Evolutionary conservation across 64 coral and sea anemone species (phyloP).

Genomic region (Trachythela sp.): DNA sequence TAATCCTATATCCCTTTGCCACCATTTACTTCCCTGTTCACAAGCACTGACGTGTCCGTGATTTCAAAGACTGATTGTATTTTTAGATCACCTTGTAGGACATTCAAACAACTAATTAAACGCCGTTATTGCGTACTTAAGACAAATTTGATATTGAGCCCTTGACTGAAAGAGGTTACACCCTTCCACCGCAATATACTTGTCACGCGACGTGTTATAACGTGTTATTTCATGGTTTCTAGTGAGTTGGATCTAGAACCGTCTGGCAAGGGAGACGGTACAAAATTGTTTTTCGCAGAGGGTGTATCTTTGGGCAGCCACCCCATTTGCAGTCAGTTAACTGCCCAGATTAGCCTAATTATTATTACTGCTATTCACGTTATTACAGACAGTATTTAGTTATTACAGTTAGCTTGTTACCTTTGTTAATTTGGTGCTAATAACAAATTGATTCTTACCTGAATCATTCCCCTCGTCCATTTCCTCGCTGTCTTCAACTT

Average conservation of each 20-base stretch:
- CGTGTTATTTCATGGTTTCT: background rate
- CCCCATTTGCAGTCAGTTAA: too few species aligned
- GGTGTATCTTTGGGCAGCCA: too few species aligned
- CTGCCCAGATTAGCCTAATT: too few species aligned
- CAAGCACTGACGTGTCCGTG: background rate
- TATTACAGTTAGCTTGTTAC: too few species aligned
- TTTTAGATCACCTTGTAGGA: slow-evolving; percentile 1
- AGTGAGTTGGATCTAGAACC: too few species aligned
- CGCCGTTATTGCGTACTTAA: background rate
- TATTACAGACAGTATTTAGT: too few species aligned
- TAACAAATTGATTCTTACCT: background rate
- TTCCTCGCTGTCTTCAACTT: background rate
- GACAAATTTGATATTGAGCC: background rate
- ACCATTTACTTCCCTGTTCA: background rate
- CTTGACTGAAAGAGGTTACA: background rate
- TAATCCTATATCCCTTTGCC: too few species aligned
- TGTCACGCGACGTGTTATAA: background rate
- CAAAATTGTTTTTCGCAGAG: too few species aligned
- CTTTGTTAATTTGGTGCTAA: too few species aligned
- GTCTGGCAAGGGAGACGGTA: too few species aligned
- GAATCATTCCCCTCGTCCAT: slow-evolving; percentile 2
- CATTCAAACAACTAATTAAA: background rate
- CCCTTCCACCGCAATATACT: background rate
- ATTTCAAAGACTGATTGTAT: background rate
- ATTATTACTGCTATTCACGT: too few species aligned